A percentile compares a stretch with the other conserved stretches of the same genome.
Evolutionary conservation across 2,797 vertebrate species (phyloP).

Genomic region (Decapterus maruadsi): DNA sequence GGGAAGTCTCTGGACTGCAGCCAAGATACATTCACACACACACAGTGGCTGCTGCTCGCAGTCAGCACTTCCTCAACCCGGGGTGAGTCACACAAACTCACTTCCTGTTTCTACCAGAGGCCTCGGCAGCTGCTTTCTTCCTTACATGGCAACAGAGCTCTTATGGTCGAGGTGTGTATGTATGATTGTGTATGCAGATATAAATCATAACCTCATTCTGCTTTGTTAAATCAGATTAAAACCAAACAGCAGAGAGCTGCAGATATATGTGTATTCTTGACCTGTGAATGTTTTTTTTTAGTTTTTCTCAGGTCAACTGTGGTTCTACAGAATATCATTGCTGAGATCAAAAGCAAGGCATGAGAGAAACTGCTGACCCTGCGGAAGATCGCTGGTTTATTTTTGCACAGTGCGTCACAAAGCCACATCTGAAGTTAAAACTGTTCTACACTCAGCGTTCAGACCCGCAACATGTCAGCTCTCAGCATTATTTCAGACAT

Average conservation of each 20-base stretch:
- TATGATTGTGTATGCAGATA: neutral
- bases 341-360: neutral
- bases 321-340: neutral
- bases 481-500: neutral
- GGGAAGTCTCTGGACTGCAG: slow-evolving; percentile 35
- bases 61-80: slow-evolving; percentile 80
- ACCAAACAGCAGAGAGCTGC: neutral
- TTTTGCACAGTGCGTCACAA: neutral
- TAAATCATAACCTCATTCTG: slow-evolving; percentile 14
- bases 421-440: neutral
- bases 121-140: slow-evolving; percentile 79
- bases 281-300: neutral
- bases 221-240: neutral
- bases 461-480: neutral
- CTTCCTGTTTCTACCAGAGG: slow-evolving; percentile 91
- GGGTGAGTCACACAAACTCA: slow-evolving; percentile 87
- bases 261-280: neutral
- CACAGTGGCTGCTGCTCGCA: slow-evolving; percentile 51
- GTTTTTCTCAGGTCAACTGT: slow-evolving; percentile 1
- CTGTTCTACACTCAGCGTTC: neutral
- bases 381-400: neutral
- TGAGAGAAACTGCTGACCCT: neutral
- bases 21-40: slow-evolving; percentile 44
- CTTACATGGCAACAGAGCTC: slow-evolving; percentile 83
- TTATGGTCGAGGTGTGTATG: slow-evolving; percentile 1